Evolutionary conservation across 2,888 invertebrate species (phyloP).

Genomic region (Tetropium fuscum): DNA sequence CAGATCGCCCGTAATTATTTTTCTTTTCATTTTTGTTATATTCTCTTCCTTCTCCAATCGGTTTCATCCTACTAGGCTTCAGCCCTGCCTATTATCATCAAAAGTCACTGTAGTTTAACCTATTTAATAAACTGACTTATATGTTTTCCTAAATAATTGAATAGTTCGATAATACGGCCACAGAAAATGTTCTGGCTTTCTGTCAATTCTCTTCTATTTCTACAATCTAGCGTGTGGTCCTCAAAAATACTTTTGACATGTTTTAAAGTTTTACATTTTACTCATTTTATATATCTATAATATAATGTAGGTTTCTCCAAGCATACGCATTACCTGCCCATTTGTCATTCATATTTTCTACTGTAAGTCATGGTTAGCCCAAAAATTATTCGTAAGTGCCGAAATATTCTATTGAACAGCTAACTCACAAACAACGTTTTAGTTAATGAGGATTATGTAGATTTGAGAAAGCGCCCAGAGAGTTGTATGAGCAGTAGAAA

Average conservation of each 20-base stretch:
- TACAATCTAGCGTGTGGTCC: conserved; percentile 12
- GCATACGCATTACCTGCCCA: neutral
- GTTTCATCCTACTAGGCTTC: too few species aligned
- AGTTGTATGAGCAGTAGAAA: conserved; percentile 23
- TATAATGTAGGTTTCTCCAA: conserved; percentile 9
- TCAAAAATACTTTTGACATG: conserved; percentile 17
- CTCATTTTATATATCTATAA: conserved; percentile 4
- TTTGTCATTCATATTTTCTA: conserved; percentile 3
- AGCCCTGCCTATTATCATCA: too few species aligned
- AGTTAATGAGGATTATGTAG: conserved; percentile 46
- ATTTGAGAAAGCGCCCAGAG: conserved; percentile 36
- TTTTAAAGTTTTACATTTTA: conserved; percentile 4
- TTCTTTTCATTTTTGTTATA: too few species aligned
- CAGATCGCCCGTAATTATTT: too few species aligned
- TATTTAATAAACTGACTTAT: too few species aligned
- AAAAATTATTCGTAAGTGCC: conserved; percentile 39
- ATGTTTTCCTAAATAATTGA: too few species aligned
- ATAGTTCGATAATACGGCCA: too few species aligned
- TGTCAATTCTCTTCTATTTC: too few species aligned
- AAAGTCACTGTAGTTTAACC: too few species aligned
- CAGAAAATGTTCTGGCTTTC: too few species aligned
- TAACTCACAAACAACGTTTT: conserved; percentile 22
- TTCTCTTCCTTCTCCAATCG: too few species aligned
- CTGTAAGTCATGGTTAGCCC: conserved; percentile 21
- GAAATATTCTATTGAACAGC: neutral